Evolutionary conservation across 1,140 invertebrate species (phyloP).

Genomic region (Schlechtendalia chinensis): DNA sequence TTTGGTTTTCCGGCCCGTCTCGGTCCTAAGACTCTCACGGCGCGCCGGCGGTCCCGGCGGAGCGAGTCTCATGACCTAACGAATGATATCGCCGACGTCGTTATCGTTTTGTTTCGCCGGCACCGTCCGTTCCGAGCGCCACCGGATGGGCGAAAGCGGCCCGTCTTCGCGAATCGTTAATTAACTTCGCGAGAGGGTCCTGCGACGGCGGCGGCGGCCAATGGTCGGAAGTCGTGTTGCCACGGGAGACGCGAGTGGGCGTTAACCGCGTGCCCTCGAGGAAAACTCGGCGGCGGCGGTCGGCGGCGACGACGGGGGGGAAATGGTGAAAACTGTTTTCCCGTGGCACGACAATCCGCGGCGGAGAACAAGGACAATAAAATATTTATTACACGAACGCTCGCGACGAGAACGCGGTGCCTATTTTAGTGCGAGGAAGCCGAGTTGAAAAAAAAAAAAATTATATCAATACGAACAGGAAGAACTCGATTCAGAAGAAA

Average conservation of each 20-base stretch:
- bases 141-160: background rate
- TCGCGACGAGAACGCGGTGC: background rate
- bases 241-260: conserved; percentile 44
- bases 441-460: too few relatives aligned
- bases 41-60: too few relatives aligned
- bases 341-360: conserved; percentile 32
- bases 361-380: conserved; percentile 37
- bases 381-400: conserved; percentile 16
- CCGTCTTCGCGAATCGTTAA: conserved; percentile 42
- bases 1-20: too few relatives aligned
- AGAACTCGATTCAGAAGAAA: too few relatives aligned
- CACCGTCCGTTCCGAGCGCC: background rate
- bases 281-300: conserved; percentile 12
- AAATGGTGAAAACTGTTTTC: conserved; percentile 43
- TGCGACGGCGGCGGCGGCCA: conserved; percentile 2
- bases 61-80: too few relatives aligned
- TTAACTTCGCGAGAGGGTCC: conserved; percentile 20
- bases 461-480: too few relatives aligned
- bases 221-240: conserved; percentile 48
- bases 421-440: too few relatives aligned
- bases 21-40: too few relatives aligned
- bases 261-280: conserved; percentile 17
- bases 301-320: background rate
- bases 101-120: conserved; percentile 4
- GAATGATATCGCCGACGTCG: too few relatives aligned